Base-by-base conservation (phyloP, 2,113 vertebrate species). In the Tursiops truncatus region DNA sequence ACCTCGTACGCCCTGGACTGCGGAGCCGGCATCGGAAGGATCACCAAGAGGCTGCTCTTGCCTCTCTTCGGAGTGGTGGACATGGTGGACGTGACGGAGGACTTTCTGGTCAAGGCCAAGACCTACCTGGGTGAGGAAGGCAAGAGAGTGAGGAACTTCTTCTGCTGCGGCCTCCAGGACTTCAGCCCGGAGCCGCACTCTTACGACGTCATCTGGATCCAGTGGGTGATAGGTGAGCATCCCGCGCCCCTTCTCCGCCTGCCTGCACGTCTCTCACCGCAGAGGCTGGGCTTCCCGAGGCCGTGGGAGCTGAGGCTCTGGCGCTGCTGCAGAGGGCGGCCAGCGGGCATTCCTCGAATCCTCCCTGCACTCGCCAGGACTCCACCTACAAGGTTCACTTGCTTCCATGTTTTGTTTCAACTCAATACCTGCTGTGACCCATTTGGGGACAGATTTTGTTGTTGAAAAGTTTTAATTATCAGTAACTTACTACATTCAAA, bases 161-260 rank as follows among this genome's bases (percentile, higher is more conserved):
- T 99, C 98, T 99, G 99, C 98, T 99, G 98, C 0, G 99, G 99
- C 73, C 98, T 99, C 41, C 99, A 99, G 98, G 99, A 99, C 97
- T 99, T 99, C 92, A 98, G 98, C 76, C 99, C 99, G 0, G 99
- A 99, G 98, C 98, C 98, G 0, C 98, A 96, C 62, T 99, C 99
- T 31, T 99, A 99, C 0, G 99, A 99, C 3, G 99, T 99, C 94
- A 99, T 99, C 98, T 99, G 99, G 99, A 99, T 99, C 87, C 99
- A 99, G 99, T 99, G 99, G 99, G 99, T 99, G 84, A 99, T 99
- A 0, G 99, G 99, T 99, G 98, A 99, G 99, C 94, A 3, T 25
- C 60, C n/a, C 0, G 0, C 13, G 5, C 12, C 4, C 0, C n/a
- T 77, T 0, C 56, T 44, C n/a, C 41, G 0, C 63, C 11, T 31